These are phyloP conservation scores for Coregonus sp. DNA, from an alignment of 2,797 vertebrate genomes.

Conservation along the genomic window DNA sequence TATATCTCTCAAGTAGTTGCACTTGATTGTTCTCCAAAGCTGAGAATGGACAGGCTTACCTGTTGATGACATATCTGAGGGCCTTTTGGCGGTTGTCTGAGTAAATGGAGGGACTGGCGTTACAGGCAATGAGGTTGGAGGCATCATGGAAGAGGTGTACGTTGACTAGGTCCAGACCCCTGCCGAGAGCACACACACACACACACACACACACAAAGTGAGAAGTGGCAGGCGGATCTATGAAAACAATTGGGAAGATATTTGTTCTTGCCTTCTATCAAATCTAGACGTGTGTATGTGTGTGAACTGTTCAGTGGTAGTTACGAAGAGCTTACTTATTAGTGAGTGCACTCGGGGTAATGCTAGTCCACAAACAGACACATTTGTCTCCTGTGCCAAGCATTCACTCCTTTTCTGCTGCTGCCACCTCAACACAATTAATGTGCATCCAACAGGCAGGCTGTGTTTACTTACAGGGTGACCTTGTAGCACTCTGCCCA, in stretches of 20 bases:
- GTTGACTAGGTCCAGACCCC: constrained; percentile 82
- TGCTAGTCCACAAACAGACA: constrained; percentile 48
- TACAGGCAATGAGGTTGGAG: constrained; percentile 83
- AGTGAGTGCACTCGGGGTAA: constrained; percentile 36
- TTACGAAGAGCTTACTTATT: constrained; percentile 38
- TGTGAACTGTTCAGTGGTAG: constrained; percentile 21
- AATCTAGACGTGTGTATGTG: constrained; percentile 17
- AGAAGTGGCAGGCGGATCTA: constrained; percentile 18
- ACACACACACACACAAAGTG: constrained; percentile 15
- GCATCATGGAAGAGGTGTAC: constrained; percentile 86
- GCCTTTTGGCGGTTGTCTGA: constrained; percentile 78
- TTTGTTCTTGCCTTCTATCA: too few relatives aligned
- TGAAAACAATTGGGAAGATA: constrained; percentile 5
- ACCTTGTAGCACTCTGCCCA: constrained; percentile 37
- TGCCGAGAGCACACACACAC: constrained; percentile 48
- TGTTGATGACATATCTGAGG: constrained; percentile 78
- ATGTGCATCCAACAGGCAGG: constrained; percentile 52
- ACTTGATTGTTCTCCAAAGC: too few relatives aligned
- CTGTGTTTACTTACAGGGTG: constrained; percentile 51
- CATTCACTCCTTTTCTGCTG: constrained; percentile 46
- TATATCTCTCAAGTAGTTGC: background rate
- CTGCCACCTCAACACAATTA: constrained; percentile 63
- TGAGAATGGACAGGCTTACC: constrained; percentile 61
- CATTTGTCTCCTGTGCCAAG: constrained; percentile 58
- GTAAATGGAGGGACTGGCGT: constrained; percentile 81